These are phyloP conservation scores for Linurgus olivaceus DNA, from an alignment of 2,797 vertebrate species.

Conservation along the genomic window DNA sequence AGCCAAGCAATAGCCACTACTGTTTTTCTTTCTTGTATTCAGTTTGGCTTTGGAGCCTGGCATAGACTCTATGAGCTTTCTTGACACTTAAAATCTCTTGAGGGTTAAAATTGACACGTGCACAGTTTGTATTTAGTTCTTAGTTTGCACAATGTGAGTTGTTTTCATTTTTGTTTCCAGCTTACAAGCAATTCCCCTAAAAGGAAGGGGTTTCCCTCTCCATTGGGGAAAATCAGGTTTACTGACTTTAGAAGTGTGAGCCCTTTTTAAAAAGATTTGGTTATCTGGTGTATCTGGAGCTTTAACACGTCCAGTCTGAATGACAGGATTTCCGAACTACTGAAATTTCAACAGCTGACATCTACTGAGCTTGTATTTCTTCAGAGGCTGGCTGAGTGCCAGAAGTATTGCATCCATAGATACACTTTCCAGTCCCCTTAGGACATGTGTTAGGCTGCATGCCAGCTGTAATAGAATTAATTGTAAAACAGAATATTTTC, in stretches of 20 bases:
- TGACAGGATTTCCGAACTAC: constrained; percentile 17
- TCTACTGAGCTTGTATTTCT: constrained; percentile 1
- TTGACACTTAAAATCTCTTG: not conserved
- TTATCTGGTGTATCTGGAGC: constrained; percentile 1
- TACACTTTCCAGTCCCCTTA: not conserved
- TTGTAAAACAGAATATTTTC: not conserved
- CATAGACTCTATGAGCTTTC: not conserved
- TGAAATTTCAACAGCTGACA: constrained; percentile 29
- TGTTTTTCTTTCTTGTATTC: not conserved
- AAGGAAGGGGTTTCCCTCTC: not conserved
- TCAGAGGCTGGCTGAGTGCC: not conserved
- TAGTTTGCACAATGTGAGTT: not conserved
- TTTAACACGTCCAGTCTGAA: not conserved
- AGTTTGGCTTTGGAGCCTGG: not conserved
- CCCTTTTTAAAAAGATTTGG: not conserved
- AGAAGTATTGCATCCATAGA: not conserved
- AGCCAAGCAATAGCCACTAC: not conserved
- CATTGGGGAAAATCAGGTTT: not conserved
- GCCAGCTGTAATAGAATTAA: constrained; percentile 30
- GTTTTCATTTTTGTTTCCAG: not conserved
- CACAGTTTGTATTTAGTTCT: not conserved
- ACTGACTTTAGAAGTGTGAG: not conserved
- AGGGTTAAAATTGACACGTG: not conserved
- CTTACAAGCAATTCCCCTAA: not conserved
- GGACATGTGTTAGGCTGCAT: constrained; percentile 4